phyloP scores from a whole-genome alignment of 2,888 invertebrate species.

The Ecliptopera silaceata region DNA sequence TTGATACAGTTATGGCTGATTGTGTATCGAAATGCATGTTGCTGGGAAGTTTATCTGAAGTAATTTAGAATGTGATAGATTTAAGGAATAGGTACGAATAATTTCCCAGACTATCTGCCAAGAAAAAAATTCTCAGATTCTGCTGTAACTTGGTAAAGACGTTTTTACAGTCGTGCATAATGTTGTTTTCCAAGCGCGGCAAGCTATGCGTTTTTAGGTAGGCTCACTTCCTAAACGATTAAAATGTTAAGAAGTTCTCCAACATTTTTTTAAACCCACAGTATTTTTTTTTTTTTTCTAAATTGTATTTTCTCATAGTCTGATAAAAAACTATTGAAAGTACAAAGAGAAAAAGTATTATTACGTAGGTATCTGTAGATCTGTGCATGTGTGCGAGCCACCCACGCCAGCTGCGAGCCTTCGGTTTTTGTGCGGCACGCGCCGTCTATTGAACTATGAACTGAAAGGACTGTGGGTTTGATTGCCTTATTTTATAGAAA shows the following conservation, averaged over 20 bases:
- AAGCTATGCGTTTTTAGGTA: no score
- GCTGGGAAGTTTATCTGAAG: slow-evolving; percentile 8
- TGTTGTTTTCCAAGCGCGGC: no score
- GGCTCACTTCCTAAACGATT: no score
- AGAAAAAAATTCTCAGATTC: neutral
- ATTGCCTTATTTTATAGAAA: slow-evolving; percentile 27
- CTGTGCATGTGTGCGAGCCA: slow-evolving; percentile 47
- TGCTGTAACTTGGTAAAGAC: no score
- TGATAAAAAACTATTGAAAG: neutral
- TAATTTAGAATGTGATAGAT: slow-evolving; percentile 8
- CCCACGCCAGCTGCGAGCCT: slow-evolving; percentile 74
- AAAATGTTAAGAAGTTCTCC: no score
- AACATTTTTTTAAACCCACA: no score
- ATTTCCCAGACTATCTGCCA: no score
- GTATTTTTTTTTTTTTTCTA: neutral
- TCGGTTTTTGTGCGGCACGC: slow-evolving; percentile 69
- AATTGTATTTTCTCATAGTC: neutral
- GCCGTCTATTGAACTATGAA: slow-evolving; percentile 48
- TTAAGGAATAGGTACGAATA: neutral
- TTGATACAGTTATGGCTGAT: slow-evolving; percentile 27
- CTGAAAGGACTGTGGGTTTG: slow-evolving; percentile 36
- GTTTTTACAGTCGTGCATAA: no score
- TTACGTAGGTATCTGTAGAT: slow-evolving; percentile 11
- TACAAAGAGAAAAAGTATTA: neutral
- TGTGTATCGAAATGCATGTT: slow-evolving; percentile 21